Base-by-base conservation (phyloP, 2,888 invertebrate species). In the Beris chalybata region DNA sequence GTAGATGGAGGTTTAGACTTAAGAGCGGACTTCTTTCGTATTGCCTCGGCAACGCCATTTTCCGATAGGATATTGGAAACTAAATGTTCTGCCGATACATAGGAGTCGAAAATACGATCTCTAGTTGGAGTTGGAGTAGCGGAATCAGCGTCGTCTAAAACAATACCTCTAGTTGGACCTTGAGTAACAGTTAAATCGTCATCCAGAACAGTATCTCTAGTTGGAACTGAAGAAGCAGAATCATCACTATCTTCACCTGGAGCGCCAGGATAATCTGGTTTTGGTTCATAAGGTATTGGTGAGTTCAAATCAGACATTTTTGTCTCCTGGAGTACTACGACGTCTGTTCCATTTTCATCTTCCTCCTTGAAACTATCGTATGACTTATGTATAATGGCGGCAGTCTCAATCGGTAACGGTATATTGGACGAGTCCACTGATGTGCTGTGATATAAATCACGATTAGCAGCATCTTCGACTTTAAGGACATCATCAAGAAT, bases 401-500 rank as follows among this genome's bases (percentile, higher is more conserved):
- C 77, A 11, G 76, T 74, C 64, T 78, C 75, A 31, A 76, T 76
- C 4, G 78, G 74, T 64, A 76, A 74, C 29, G 78, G 78, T 66
- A 74, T 67, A 72, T 77, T 70, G 69, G 77, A 78, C 0, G 79
- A 78, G 30, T 76, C 77, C n/a, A 76, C 68, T 57, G 77, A 77
- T 5, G 68, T 52, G 30, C 65, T 69, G 15, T 65, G 63, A 54
- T 52, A 48, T 3, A 63, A 54, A 54, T 67, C 58, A 11, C 63
- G 55, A 43, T 54, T 56, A 1, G 32, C 15, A 5, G 53, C 6
- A 48, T 78, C 78, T 66, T 77, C 76, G 0, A 74, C 75, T 32
- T 79, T 74, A 0, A 79, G 72, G 4, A 79, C 74, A 72, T 79
- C 75, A 59, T 79, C 79, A 15, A 79, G 58, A 71, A 79, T 74